Percentiles rank a stretch among this genome's conserved stretches.
phyloP scores from a whole-genome alignment of 2,113 vertebrate species.

The Phocoena phocoena region DNA sequence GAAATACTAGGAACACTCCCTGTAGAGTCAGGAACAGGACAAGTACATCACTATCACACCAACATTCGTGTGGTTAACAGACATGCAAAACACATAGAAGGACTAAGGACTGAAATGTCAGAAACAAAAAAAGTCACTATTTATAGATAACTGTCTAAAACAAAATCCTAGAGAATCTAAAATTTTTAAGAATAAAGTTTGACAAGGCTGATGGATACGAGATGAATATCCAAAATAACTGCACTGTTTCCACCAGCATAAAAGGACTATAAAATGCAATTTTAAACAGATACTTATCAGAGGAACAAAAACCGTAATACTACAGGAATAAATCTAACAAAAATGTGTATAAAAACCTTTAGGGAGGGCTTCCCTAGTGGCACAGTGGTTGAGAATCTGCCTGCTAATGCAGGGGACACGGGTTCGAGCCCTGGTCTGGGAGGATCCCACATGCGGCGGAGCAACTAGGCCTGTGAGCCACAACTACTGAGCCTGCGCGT shows the following conservation, averaged over 20 bases:
- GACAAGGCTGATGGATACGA: not conserved
- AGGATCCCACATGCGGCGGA: no score
- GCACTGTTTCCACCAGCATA: not conserved
- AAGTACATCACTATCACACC: not conserved
- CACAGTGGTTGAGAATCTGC: no score
- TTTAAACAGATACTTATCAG: not conserved
- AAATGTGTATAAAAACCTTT: not conserved
- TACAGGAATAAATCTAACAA: not conserved
- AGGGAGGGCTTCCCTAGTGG: not conserved
- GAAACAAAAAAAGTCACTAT: not conserved
- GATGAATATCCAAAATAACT: not conserved
- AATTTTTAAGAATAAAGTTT: not conserved
- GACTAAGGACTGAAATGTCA: not conserved
- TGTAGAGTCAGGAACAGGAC: not conserved
- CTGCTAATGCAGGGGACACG: no score
- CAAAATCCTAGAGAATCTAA: slow-evolving; percentile 19
- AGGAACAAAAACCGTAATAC: not conserved
- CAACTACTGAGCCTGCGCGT: no score
- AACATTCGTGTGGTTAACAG: not conserved
- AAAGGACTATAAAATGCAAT: not conserved
- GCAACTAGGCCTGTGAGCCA: no score
- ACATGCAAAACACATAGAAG: not conserved
- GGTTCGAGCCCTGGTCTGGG: no score
- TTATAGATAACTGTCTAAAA: not conserved
- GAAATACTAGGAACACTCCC: not conserved